Percentiles rank a stretch among this genome's conserved stretches.
phyloP scores from a whole-genome alignment of 1,140 invertebrate species.

The Drosophila kohkoa region DNA sequence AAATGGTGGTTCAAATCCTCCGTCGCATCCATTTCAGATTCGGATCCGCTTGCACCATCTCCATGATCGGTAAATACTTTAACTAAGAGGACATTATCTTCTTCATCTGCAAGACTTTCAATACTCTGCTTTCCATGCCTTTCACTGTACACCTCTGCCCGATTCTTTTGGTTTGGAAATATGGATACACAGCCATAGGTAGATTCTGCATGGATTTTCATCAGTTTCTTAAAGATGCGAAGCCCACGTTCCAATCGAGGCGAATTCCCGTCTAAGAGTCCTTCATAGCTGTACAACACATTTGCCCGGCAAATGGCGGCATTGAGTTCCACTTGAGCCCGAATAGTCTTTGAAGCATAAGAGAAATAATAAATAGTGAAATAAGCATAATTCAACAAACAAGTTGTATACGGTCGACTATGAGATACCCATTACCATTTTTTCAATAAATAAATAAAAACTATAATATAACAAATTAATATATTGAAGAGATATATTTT shows the following conservation, averaged over 20 bases:
- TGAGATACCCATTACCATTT: no score
- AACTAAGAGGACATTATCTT: no score
- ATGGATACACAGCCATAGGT: conserved; percentile 8
- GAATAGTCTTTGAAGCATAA: conserved; percentile 4
- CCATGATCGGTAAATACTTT: neutral
- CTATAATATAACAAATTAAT: neutral
- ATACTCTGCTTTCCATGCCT: conserved; percentile 4
- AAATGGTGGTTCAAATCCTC: neutral
- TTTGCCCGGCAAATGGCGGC: conserved; percentile 3
- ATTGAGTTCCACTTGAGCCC: conserved; percentile 13
- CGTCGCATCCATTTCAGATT: no score
- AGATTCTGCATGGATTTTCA: neutral
- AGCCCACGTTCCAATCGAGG: neutral
- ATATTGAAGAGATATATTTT: no score
- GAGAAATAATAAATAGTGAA: no score
- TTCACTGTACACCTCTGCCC: neutral
- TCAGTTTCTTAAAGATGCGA: neutral
- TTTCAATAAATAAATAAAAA: no score
- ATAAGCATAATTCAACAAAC: no score
- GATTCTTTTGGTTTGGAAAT: conserved; percentile 2
- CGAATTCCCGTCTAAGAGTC: neutral
- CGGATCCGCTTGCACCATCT: neutral
- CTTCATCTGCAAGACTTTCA: neutral
- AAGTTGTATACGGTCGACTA: no score
- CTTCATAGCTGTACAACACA: conserved; percentile 7